Percentiles rank a stretch among this genome's conserved stretches.
phyloP scores from a whole-genome alignment of 64 coral and sea anemone species.

The Cladopsammia gracilis region DNA sequence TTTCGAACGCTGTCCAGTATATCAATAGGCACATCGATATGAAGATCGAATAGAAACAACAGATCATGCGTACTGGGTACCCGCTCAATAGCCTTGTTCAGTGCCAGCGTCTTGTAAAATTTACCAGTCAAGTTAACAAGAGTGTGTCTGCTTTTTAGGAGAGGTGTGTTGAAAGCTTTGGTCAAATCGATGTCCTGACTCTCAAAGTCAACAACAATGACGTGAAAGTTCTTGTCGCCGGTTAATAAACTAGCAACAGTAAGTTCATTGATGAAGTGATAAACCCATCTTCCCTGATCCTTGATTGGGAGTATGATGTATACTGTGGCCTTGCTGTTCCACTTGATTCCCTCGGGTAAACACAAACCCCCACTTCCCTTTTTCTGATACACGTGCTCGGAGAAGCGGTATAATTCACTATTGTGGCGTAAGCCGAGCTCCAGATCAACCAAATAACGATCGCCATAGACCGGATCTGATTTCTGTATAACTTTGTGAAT shows the following conservation, averaged over 20 bases:
- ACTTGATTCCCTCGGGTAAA: background rate
- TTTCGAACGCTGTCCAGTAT: no score
- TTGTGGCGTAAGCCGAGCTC: background rate
- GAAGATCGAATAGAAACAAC: background rate
- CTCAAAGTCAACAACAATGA: slow-evolving; percentile 24
- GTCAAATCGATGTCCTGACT: slow-evolving; percentile 53
- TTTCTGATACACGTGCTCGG: slow-evolving; percentile 1
- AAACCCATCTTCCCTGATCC: slow-evolving; percentile 4
- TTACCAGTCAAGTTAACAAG: slow-evolving; percentile 45
- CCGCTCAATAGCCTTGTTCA: background rate
- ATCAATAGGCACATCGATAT: background rate
- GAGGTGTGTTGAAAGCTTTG: slow-evolving; percentile 38
- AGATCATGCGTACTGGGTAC: background rate
- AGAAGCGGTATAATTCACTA: background rate
- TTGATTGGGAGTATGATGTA: slow-evolving; percentile 20
- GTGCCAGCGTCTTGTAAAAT: slow-evolving; percentile 64
- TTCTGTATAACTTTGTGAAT: slow-evolving; percentile 16
- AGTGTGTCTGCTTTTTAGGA: slow-evolving; percentile 40
- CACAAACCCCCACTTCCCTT: background rate
- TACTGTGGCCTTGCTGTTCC: slow-evolving; percentile 1
- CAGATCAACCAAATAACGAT: background rate
- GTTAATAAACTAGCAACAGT: slow-evolving; percentile 7
- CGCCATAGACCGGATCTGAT: slow-evolving; percentile 14
- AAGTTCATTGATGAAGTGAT: slow-evolving; percentile 18
- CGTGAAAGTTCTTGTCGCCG: background rate